Evolutionary conservation across 2,113 vertebrate genomes (phyloP), one percentile per base, ranked within the genome.

Genomic region (Pampusana beccarii): DNA sequence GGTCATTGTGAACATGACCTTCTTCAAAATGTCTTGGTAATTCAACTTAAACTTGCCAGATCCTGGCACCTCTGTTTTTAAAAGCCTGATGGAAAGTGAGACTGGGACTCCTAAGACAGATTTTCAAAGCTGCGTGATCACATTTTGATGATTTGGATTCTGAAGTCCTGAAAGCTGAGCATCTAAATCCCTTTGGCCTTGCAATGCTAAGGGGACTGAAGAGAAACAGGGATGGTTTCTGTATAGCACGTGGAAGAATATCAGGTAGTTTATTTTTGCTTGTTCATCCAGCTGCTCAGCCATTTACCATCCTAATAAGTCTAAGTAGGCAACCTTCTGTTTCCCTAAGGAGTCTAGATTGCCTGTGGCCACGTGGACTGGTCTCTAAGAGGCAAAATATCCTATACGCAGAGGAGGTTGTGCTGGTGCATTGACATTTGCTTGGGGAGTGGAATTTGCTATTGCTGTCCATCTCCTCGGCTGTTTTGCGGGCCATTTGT

Each of bases 301-400:
- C 77, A 94, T 93, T 95, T 96, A 94, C 93, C 44, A 86, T 84
- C 82, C 90, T 95, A 96, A 95, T 95, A 96, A 93, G 92, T 84
- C 82, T 94, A 96, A 96, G 92, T 69, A 96, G 93, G 95, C 95
- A 95, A 96, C 93, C 92, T 95, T 96, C 96, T 96, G 90, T 96
- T 95, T 96, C 95, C 92, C 95, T 89, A 66, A 95, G 93, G 96
- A 96, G 72, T 87, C 66, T 96, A 82, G 93, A 92, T 93, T 92
- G 86, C 83, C 93, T 92, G 70, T 65, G 44, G 70, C 83, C 89
- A 85, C 5, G 36, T 80, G 77, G 92, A 28, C 91, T 84, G 88
- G 91, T 91, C 86, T 92, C 77, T 94, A 93, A 89, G 72, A 93
- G 69, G 36, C n/a, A 87, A 92, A 94, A 92, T 57, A 80, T 36